Conservation (phyloP, 2,113 vertebrate genomes). For the Neolamprologus sp. region DNA sequence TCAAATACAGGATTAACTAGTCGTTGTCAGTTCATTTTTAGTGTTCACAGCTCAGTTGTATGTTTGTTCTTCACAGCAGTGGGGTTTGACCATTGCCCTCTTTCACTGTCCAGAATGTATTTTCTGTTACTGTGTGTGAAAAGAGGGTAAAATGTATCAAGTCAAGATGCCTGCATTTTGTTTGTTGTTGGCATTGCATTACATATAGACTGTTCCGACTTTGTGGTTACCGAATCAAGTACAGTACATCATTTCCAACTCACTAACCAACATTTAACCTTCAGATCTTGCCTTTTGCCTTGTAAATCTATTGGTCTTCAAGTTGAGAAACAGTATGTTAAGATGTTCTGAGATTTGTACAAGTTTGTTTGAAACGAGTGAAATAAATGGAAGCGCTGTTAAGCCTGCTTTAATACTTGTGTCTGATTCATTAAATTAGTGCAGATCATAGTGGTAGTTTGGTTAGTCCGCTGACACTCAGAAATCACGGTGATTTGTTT, state of each 20-base stretch:
- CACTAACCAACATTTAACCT: constrained; percentile 16
- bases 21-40: not conserved
- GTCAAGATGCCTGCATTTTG: not conserved
- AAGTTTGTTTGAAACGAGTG: constrained; percentile 47
- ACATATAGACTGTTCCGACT: not conserved
- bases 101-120: not conserved
- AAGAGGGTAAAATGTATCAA: not conserved
- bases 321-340: constrained; percentile 16
- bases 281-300: constrained; percentile 26
- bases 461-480: not conserved
- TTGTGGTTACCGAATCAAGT: constrained; percentile 6
- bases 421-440: not conserved
- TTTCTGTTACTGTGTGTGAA: not conserved
- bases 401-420: not conserved
- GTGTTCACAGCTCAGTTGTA: not conserved
- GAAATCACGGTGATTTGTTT: not conserved
- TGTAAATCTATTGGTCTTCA: constrained; percentile 34
- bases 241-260: not conserved
- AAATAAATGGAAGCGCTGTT: constrained; percentile 46
- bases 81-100: not conserved
- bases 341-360: constrained; percentile 46
- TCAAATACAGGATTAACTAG: not conserved
- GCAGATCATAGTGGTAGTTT: not conserved
- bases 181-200: not conserved
- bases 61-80: not conserved